Evolutionary conservation across 92 coral and sea anemone species (phyloP).

Genomic region (Chrysogorgia sp.): DNA sequence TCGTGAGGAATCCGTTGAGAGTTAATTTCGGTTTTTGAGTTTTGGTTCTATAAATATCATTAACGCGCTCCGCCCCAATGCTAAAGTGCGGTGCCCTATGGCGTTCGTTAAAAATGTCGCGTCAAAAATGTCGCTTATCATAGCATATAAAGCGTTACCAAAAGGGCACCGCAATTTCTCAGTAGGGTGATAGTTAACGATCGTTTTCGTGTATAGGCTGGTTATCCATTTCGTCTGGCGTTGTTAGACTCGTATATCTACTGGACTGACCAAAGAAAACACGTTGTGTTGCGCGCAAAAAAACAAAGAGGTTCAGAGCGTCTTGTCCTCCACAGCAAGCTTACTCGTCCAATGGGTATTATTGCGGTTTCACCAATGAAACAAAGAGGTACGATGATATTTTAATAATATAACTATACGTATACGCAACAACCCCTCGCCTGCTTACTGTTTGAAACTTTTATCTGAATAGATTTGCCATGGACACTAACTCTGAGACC

Average conservation of each 20-base stretch:
- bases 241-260: conserved; percentile 71
- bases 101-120: too few species aligned
- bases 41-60: too few species aligned
- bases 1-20: too few species aligned
- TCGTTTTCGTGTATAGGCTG: conserved; percentile 39
- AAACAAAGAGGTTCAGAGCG: conserved; percentile 76
- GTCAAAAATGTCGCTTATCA: too few species aligned
- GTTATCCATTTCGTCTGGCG: conserved; percentile 73
- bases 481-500: too few species aligned
- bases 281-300: conserved; percentile 77
- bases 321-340: conserved; percentile 52
- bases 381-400: background rate
- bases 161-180: background rate
- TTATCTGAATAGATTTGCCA: too few species aligned
- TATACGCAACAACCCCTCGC: too few species aligned
- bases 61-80: too few species aligned
- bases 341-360: conserved; percentile 65
- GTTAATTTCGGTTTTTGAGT: too few species aligned
- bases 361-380: background rate
- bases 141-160: background rate
- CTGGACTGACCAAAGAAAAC: conserved; percentile 75
- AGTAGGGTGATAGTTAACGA: conserved; percentile 41
- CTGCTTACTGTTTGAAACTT: too few species aligned
- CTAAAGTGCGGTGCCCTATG: too few species aligned
- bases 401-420: too few species aligned